phyloP scores from a whole-genome alignment of 2,888 invertebrate species.

The Chrysomela aeneicollis region DNA sequence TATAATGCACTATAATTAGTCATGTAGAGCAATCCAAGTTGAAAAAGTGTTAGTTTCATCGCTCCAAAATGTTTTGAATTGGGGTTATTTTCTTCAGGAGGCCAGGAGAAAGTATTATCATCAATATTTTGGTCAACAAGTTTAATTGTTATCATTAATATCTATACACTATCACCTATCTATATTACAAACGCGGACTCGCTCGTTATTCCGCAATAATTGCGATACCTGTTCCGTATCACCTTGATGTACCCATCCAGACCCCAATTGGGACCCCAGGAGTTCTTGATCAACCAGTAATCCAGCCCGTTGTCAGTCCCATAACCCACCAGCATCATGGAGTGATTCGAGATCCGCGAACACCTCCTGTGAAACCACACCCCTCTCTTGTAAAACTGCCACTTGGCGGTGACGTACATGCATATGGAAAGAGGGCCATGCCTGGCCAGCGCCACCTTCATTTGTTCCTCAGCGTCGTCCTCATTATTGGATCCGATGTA shows the following conservation, averaged over 20 bases:
- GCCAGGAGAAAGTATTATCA: too few species aligned
- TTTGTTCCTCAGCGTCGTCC: constrained; percentile 19
- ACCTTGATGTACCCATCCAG: constrained; percentile 22
- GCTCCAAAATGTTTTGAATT: too few species aligned
- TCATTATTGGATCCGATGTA: not conserved
- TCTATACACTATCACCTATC: not conserved
- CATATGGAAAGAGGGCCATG: constrained; percentile 28
- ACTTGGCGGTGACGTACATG: constrained; percentile 28
- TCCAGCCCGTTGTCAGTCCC: constrained; percentile 9
- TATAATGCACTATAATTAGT: too few species aligned
- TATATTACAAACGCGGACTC: not conserved
- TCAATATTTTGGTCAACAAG: too few species aligned
- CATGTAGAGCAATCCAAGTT: too few species aligned
- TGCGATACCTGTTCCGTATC: constrained; percentile 2
- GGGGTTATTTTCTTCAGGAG: too few species aligned
- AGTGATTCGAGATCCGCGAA: constrained; percentile 26
- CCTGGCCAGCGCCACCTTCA: constrained; percentile 23
- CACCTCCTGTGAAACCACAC: constrained; percentile 33
- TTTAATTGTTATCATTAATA: too few species aligned
- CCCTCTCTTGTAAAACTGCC: constrained; percentile 33
- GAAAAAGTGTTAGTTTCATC: too few species aligned
- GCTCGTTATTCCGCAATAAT: constrained; percentile 2
- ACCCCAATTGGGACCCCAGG: constrained; percentile 22
- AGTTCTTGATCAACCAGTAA: constrained; percentile 24
- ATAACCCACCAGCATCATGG: constrained; percentile 22